Evolutionary conservation across 2,797 vertebrate species (phyloP), one percentile per base, ranked within the genome.

Genomic region (Bovichtus variegatus): DNA sequence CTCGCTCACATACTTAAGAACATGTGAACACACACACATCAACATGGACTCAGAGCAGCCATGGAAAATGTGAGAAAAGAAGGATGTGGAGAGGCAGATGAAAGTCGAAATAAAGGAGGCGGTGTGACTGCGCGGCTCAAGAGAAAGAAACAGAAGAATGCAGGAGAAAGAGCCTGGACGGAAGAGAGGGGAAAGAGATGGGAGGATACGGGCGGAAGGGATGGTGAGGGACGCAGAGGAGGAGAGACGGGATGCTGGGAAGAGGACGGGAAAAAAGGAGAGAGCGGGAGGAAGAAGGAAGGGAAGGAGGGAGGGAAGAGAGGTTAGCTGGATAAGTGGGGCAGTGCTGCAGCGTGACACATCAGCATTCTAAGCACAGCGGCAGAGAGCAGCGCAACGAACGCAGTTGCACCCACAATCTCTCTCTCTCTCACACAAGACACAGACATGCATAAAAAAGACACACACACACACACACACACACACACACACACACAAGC

Each of bases 331-430:
- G 92, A 92, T 94, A 94, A 95, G 93, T 93, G 94, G 94, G 92
- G 89, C 93, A 95, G 83, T 93, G 93, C 95, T 95, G 95, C 94
- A 95, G 94, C 91, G 91, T 94, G 93, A 94, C 93, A 94, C 94
- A 96, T 96, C 93, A 95, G 94, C 94, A 96, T 95, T 96, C 95
- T 87, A 92, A 87, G 90, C 93, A 92, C 92, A 93, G 87, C 74
- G 61, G 85, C 89, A 81, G 87, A 86, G 81, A 89, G 89, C 80
- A 89, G 93, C 85, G 87, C 90, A 86, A 81, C 78, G 12, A 91
- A 85, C 83, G 78, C 90, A 81, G 82, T 70, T 63, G 85, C 83
- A 76, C 66, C 83, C 82, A 76, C 83, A 80, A 79, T 88, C 79
- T 76, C 74, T 34, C 63, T 49, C 69, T 47, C 74, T 50, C 80